Percentiles rank a stretch among this genome's conserved stretches.
phyloP scores from a whole-genome alignment of 2,113 vertebrate genomes.

The Gila orcuttii region DNA sequence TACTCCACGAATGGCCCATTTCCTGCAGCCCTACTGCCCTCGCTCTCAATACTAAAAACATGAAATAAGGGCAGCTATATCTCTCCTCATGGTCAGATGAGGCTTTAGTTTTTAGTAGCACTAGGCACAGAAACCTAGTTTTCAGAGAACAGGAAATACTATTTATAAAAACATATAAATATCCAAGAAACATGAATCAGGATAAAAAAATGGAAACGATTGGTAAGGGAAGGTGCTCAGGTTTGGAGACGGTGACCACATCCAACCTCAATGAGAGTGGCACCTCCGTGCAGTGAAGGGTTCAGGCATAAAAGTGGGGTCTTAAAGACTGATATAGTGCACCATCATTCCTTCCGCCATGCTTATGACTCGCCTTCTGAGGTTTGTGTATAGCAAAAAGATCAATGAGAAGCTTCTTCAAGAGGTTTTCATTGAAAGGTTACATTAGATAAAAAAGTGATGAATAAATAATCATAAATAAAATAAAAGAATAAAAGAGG shows the following conservation, averaged over 20 bases:
- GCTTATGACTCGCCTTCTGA: background rate
- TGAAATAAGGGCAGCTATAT: conserved; percentile 36
- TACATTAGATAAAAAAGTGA: conserved; percentile 2
- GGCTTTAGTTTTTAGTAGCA: conserved; percentile 37
- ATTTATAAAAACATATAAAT: conserved; percentile 15
- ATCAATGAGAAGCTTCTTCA: background rate
- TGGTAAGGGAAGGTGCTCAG: background rate
- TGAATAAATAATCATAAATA: background rate
- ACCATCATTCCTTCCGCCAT: conserved; percentile 20
- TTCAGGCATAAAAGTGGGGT: background rate
- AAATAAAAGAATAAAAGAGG: too few species aligned
- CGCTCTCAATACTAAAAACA: conserved; percentile 31
- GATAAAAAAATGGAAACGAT: background rate
- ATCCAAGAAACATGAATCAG: conserved; percentile 11
- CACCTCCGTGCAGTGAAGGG: background rate
- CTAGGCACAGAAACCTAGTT: conserved; percentile 51
- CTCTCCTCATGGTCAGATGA: conserved; percentile 28
- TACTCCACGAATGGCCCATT: background rate
- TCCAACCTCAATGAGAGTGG: background rate
- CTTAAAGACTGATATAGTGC: conserved; percentile 32
- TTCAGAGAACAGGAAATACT: conserved; percentile 27
- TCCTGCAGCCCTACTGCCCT: conserved; percentile 8
- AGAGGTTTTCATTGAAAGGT: background rate
- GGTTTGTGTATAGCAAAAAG: background rate
- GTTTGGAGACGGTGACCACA: background rate